Conservation (phyloP, 2,113 vertebrate species). For the Spea multiplicata region DNA sequence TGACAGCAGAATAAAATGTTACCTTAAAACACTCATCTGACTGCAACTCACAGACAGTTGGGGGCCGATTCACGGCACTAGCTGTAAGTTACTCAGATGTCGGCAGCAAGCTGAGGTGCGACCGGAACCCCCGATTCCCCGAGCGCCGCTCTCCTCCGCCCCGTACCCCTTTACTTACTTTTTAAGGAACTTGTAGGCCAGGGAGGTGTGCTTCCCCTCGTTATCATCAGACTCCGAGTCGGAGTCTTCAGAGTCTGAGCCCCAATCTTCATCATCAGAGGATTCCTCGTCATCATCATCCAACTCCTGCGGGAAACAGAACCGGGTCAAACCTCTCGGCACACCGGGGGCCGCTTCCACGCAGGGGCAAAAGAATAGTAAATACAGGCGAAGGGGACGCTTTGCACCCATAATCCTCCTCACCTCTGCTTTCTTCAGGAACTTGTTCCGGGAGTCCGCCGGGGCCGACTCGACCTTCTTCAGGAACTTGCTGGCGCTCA, state of each 20-base stretch:
- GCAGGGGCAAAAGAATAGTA: background rate
- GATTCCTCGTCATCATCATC: constrained; percentile 76
- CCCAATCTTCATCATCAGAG: constrained; percentile 79
- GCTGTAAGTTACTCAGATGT: too few relatives aligned
- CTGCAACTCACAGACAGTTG: too few relatives aligned
- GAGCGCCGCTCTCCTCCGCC: background rate
- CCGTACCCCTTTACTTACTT: constrained; percentile 65
- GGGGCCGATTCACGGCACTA: too few relatives aligned
- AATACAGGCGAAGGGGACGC: too few relatives aligned
- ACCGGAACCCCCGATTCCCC: too few relatives aligned
- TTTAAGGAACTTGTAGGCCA: constrained; percentile 81
- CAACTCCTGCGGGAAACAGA: constrained; percentile 55
- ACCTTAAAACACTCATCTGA: too few relatives aligned
- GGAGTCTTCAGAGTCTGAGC: constrained; percentile 71
- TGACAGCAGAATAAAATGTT: constrained; percentile 45
- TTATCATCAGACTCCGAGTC: constrained; percentile 79
- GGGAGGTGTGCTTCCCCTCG: constrained; percentile 67
- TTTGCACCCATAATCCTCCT: constrained; percentile 43
- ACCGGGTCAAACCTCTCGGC: constrained; percentile 48
- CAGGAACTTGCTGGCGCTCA: constrained; percentile 71
- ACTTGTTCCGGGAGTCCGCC: constrained; percentile 71
- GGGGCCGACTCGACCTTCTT: constrained; percentile 70
- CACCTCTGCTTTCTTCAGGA: constrained; percentile 77
- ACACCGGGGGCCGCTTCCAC: background rate
- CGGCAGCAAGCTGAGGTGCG: background rate